These are phyloP conservation scores for Magallana ariakensis DNA, from an alignment of 1,140 invertebrate genomes.

Conservation along the genomic window DNA sequence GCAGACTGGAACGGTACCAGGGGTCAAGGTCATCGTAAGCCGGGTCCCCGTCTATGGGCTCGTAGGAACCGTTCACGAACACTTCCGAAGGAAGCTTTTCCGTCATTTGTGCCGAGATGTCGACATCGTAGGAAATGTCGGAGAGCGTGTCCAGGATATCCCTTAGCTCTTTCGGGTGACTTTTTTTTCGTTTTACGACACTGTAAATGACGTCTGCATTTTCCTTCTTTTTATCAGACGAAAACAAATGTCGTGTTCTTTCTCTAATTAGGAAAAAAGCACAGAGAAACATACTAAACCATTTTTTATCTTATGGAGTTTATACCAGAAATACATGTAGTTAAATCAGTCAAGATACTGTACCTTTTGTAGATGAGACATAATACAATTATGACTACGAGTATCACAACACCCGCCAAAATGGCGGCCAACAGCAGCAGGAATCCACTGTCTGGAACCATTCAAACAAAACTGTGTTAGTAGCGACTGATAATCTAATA, in stretches of 20 bases:
- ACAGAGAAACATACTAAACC: too few species aligned
- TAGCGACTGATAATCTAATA: neutral
- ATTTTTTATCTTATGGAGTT: too few species aligned
- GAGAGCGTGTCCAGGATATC: neutral
- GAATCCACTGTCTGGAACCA: conserved; percentile 4
- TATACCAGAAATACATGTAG: too few species aligned
- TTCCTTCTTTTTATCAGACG: neutral
- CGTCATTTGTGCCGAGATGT: neutral
- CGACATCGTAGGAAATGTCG: neutral
- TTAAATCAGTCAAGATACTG: neutral
- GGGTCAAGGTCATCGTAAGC: neutral
- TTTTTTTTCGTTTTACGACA: neutral
- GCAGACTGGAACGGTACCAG: conserved; percentile 16
- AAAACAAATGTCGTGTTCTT: conserved; percentile 10
- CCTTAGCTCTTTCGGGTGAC: neutral
- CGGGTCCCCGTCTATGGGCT: neutral
- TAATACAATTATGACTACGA: neutral
- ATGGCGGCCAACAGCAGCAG: conserved; percentile 10
- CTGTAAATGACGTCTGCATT: conserved; percentile 8
- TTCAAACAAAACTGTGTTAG: neutral
- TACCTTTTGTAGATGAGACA: conserved; percentile 29
- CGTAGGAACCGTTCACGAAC: neutral
- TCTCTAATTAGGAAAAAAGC: neutral
- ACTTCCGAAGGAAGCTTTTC: neutral
- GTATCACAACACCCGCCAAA: neutral